Conservation (phyloP, 53 echinoderm and acorn worm species). For the Paracentrotus lividus region DNA sequence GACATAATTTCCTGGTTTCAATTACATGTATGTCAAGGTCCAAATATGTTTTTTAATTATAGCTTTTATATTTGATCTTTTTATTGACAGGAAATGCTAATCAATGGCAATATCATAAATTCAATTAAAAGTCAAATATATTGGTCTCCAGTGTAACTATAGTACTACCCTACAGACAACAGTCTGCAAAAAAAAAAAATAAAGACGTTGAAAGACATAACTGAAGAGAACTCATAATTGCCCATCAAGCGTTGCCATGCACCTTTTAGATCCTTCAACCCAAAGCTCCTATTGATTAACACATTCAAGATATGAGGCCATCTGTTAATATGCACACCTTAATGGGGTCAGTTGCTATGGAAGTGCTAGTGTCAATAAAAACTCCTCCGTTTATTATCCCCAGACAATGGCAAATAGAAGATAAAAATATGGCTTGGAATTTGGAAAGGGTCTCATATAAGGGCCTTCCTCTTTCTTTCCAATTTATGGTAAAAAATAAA, state of each 20-base stretch:
- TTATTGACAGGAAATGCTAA: no score
- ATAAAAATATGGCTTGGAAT: no score
- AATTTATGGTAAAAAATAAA: no score
- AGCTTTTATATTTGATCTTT: no score
- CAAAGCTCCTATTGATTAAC: neutral
- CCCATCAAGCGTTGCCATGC: slow-evolving; percentile 28
- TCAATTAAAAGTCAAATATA: no score
- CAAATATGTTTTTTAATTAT: no score
- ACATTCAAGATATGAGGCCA: slow-evolving; percentile 29
- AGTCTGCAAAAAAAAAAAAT: neutral
- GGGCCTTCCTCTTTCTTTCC: no score
- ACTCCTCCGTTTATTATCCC: neutral
- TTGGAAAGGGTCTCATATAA: no score
- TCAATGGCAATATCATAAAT: no score
- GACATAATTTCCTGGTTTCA: no score
- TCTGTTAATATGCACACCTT: slow-evolving; percentile 19
- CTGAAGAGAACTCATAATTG: neutral
- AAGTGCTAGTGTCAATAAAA: slow-evolving; percentile 12
- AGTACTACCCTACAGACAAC: neutral
- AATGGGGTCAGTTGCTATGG: slow-evolving; percentile 38
- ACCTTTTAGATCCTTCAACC: neutral
- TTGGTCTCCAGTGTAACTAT: neutral
- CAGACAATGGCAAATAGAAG: neutral
- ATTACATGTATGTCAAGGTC: no score
- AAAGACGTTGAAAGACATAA: neutral